A percentile compares a stretch with the other conserved stretches of the same genome.
phyloP scores from a whole-genome alignment of 1,140 invertebrate species.

The Bemisia tabaci region DNA sequence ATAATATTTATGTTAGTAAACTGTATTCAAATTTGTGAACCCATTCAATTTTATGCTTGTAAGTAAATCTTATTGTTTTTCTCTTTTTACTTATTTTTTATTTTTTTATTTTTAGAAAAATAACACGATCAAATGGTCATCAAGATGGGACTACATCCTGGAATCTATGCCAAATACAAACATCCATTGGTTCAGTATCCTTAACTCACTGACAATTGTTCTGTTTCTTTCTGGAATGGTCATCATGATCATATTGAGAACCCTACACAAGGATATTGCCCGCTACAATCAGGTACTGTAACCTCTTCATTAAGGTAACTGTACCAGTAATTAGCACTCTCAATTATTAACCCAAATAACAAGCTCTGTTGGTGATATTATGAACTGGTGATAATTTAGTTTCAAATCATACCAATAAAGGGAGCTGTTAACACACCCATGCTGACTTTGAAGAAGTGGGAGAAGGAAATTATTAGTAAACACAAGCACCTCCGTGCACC shows the following conservation, averaged over 20 bases:
- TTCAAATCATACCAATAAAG: too few species aligned
- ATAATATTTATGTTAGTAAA: neutral
- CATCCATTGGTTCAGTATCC: conserved; percentile 96
- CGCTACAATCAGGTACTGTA: conserved; percentile 78
- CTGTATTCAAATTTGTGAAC: neutral
- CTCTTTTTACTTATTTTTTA: too few species aligned
- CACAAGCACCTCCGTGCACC: too few species aligned
- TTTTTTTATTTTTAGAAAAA: conserved; percentile 42
- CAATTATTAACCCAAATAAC: too few species aligned
- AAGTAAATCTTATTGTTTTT: too few species aligned
- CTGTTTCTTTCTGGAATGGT: conserved; percentile 94
- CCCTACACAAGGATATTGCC: conserved; percentile 96
- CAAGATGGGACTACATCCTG: conserved; percentile 97
- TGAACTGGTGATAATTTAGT: too few species aligned
- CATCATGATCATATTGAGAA: conserved; percentile 95
- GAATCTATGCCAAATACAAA: conserved; percentile 97
- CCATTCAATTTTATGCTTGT: neutral
- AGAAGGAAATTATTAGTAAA: too few species aligned
- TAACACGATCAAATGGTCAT: conserved; percentile 90
- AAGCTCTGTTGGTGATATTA: too few species aligned
- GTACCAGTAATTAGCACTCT: too few species aligned
- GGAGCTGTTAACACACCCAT: too few species aligned
- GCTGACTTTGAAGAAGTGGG: too few species aligned
- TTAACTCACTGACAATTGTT: conserved; percentile 81
- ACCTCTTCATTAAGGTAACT: too few species aligned